Percentiles rank a stretch among this genome's conserved stretches.
Evolutionary conservation across 1,140 invertebrate species (phyloP).

Genomic region (Microvelia longipes): DNA sequence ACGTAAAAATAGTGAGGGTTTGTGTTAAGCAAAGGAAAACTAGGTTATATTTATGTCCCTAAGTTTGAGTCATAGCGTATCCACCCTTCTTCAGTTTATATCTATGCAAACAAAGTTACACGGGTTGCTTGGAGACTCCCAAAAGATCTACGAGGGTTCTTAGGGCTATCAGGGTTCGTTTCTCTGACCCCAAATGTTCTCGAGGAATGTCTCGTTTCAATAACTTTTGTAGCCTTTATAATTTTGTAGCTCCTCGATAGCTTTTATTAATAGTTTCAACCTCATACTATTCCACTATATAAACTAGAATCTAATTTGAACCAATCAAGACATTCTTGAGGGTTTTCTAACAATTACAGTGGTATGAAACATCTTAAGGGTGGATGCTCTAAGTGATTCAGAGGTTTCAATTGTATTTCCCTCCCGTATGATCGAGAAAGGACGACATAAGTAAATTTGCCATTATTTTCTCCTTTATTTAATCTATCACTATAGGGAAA

Average conservation of each 20-base stretch:
- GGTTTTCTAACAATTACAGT: no score
- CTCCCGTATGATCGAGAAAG: no score
- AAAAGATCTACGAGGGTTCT: neutral
- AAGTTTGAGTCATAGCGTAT: neutral
- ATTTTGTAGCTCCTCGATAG: neutral
- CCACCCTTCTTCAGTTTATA: neutral
- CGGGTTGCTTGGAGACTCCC: neutral
- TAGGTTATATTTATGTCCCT: neutral
- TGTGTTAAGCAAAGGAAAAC: neutral
- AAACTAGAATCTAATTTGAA: neutral
- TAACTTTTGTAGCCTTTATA: neutral
- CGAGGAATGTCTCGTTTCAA: no score
- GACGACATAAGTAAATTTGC: no score
- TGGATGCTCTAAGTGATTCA: no score
- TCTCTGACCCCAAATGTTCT: no score
- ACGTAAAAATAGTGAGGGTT: neutral
- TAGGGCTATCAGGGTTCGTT: neutral
- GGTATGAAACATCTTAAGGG: no score
- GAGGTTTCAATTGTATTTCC: no score
- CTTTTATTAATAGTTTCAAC: neutral
- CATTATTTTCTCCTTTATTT: no score
- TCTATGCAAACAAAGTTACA: neutral
- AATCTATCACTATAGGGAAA: no score
- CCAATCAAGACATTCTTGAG: neutral
- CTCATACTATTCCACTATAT: neutral